A percentile compares a stretch with the other conserved stretches of the same genome.
Evolutionary conservation across 2,888 invertebrate species (phyloP).

Genomic region (Ectemnius continuus): DNA sequence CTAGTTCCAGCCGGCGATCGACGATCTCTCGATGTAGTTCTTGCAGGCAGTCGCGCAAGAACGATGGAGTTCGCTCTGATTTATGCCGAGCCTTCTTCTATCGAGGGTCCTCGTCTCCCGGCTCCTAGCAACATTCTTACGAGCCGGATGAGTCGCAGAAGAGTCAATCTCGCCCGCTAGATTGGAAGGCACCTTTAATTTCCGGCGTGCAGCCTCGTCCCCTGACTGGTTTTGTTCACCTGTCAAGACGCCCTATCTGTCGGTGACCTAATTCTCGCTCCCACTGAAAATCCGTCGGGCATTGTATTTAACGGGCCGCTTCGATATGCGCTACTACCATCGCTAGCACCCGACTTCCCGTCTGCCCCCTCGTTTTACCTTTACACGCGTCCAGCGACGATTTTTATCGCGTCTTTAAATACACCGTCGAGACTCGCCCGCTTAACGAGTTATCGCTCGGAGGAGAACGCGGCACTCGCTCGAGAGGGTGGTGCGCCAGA

Average conservation of each 20-base stretch:
- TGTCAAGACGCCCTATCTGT: constrained; percentile 67
- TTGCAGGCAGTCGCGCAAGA: no score
- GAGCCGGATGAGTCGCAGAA: no score
- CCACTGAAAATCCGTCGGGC: constrained; percentile 33
- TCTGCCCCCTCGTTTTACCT: neutral
- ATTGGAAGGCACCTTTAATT: constrained; percentile 42
- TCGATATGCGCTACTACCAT: neutral
- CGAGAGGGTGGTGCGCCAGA: no score
- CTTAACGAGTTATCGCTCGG: neutral
- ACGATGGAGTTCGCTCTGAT: no score
- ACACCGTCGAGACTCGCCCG: neutral
- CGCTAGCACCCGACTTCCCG: no score
- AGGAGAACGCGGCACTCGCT: neutral
- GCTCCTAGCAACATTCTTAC: no score
- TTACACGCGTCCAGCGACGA: neutral
- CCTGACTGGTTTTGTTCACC: constrained; percentile 58
- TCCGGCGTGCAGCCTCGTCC: constrained; percentile 44
- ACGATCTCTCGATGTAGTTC: no score
- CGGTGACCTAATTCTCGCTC: constrained; percentile 57
- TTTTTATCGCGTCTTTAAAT: constrained; percentile 8
- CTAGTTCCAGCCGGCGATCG: no score
- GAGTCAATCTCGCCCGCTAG: no score
- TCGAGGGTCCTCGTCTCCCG: no score
- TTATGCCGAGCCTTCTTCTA: no score
- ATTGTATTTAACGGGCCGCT: constrained; percentile 16